phyloP scores from a whole-genome alignment of 2,888 invertebrate species.

The Polia nebulosa region DNA sequence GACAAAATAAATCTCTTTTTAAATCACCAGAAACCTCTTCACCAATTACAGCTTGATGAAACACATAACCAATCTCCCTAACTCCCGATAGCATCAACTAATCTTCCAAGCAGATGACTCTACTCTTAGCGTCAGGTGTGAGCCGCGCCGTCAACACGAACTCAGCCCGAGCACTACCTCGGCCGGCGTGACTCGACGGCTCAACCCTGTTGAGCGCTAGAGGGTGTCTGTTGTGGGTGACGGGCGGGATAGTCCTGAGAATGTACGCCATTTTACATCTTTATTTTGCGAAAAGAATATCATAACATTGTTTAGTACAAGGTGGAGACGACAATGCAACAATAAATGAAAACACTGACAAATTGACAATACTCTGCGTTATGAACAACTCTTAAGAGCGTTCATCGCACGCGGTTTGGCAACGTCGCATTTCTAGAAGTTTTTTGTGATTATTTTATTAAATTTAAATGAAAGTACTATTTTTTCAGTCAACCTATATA shows the following conservation, averaged over 20 bases:
- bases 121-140: conserved; percentile 52
- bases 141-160: conserved; percentile 48
- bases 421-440: too few species aligned
- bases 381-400: too few species aligned
- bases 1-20: not conserved
- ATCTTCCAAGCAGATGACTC: conserved; percentile 43
- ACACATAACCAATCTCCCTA: conserved; percentile 4
- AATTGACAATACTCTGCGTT: too few species aligned
- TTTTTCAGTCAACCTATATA: too few species aligned
- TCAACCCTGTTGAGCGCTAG: conserved; percentile 83
- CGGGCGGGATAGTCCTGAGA: conserved; percentile 18
- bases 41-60: not conserved
- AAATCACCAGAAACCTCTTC: not conserved
- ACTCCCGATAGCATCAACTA: conserved; percentile 33
- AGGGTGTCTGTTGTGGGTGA: not conserved
- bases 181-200: conserved; percentile 63
- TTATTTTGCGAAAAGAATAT: too few species aligned
- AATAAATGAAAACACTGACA: too few species aligned
- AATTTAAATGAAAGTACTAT: too few species aligned
- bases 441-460: too few species aligned
- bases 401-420: too few species aligned
- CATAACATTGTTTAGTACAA: too few species aligned
- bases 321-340: too few species aligned
- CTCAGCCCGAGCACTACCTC: conserved; percentile 23
- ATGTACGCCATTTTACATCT: too few species aligned